Percentiles rank a stretch among this genome's conserved stretches.
Evolutionary conservation across 2,113 vertebrate species (phyloP).

Genomic region (Mustela lutreola): DNA sequence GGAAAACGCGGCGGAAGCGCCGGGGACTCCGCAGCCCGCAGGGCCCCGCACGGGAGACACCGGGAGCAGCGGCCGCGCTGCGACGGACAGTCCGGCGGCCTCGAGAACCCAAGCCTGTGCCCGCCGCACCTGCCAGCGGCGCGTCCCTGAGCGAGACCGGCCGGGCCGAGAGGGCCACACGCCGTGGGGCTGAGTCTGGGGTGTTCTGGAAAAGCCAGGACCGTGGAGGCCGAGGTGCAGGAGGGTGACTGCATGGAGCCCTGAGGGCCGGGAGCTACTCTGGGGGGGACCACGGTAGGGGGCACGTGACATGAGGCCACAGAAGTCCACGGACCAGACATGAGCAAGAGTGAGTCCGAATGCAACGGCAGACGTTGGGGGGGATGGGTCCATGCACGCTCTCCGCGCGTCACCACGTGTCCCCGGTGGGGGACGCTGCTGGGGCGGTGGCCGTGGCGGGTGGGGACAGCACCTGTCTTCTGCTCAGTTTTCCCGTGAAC

Average conservation of each 20-base stretch:
- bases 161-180: background rate
- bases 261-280: too few relatives aligned
- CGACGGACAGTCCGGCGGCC: too few relatives aligned
- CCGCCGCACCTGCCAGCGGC: background rate
- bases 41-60: too few relatives aligned
- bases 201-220: background rate
- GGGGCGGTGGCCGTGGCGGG: background rate
- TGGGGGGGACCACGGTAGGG: background rate
- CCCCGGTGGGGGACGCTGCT: background rate
- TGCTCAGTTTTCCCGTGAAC: background rate
- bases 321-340: fast-evolving
- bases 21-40: too few relatives aligned
- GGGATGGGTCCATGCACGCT: background rate
- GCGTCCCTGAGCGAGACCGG: background rate
- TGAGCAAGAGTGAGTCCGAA: background rate
- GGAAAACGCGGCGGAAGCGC: too few relatives aligned
- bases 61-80: too few relatives aligned
- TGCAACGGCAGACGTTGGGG: background rate
- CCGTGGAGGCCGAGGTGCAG: fast-evolving
- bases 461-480: background rate
- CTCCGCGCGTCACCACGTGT: fast-evolving
- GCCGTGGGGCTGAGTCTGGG: background rate
- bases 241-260: background rate
- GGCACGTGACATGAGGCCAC: background rate
- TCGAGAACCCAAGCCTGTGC: too few relatives aligned